Evolutionary conservation across 2,113 vertebrate species (phyloP).

Genomic region (Equus quagga): DNA sequence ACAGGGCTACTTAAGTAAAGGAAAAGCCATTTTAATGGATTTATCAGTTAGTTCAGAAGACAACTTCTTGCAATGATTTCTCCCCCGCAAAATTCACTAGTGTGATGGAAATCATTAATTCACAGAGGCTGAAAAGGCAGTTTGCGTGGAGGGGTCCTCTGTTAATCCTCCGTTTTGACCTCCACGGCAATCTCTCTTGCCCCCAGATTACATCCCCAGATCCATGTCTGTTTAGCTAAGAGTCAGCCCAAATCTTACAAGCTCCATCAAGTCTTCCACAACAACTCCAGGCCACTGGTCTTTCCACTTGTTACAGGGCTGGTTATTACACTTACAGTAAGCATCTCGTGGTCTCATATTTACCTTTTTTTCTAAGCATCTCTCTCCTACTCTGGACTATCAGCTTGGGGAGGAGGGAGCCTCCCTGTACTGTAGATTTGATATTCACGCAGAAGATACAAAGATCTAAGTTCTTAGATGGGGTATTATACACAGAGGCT

Average conservation of each 20-base stretch:
- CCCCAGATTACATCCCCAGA: background rate
- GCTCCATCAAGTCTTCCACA: background rate
- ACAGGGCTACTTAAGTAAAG: background rate
- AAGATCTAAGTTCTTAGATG: background rate
- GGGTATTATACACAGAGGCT: background rate
- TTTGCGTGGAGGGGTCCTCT: background rate
- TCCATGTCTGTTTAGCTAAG: background rate
- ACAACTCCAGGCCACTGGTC: background rate
- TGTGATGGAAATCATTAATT: background rate
- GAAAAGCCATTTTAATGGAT: background rate
- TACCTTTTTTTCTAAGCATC: background rate
- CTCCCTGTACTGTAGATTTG: background rate
- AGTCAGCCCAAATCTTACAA: background rate
- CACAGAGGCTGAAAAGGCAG: background rate
- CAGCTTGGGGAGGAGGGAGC: background rate
- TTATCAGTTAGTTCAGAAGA: background rate
- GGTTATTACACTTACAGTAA: background rate
- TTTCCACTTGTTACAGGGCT: background rate
- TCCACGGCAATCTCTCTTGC: background rate
- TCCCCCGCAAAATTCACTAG: background rate
- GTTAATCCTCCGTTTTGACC: background rate
- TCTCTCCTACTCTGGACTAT: background rate
- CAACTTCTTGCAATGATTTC: background rate
- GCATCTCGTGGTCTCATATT: background rate
- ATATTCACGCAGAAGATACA: background rate